These are phyloP conservation scores for Microtus oregoni DNA, from an alignment of 2,113 vertebrate species.

Conservation along the genomic window DNA sequence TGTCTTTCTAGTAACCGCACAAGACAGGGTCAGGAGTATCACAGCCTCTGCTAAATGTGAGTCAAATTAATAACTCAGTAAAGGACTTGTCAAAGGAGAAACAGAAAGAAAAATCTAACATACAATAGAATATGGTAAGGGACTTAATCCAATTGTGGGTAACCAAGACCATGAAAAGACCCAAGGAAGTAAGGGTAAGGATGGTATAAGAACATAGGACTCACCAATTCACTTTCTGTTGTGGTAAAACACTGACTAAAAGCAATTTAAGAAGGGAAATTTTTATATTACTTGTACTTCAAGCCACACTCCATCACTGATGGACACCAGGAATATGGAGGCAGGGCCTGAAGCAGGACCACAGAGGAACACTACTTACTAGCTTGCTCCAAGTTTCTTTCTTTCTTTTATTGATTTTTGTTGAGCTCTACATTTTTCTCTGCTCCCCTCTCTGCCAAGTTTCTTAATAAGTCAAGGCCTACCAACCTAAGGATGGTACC, in stretches of 20 bases:
- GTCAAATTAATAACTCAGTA: neutral
- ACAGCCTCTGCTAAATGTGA: neutral
- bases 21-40: neutral
- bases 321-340: neutral
- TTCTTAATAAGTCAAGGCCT: neutral
- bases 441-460: too few species aligned
- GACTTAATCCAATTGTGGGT: neutral
- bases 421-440: too few species aligned
- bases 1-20: neutral
- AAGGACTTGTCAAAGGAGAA: neutral
- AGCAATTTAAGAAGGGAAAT: neutral
- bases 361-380: neutral
- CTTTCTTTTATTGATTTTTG: too few species aligned
- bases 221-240: neutral
- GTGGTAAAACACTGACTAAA: neutral
- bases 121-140: neutral
- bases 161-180: neutral
- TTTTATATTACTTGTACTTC: neutral
- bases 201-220: neutral
- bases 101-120: constrained; percentile 15
- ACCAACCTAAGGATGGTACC: neutral
- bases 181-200: neutral
- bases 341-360: neutral
- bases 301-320: neutral
- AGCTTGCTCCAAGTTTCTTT: neutral